Conservation (phyloP, 2,888 invertebrate species). For the Microplitis manilae region DNA sequence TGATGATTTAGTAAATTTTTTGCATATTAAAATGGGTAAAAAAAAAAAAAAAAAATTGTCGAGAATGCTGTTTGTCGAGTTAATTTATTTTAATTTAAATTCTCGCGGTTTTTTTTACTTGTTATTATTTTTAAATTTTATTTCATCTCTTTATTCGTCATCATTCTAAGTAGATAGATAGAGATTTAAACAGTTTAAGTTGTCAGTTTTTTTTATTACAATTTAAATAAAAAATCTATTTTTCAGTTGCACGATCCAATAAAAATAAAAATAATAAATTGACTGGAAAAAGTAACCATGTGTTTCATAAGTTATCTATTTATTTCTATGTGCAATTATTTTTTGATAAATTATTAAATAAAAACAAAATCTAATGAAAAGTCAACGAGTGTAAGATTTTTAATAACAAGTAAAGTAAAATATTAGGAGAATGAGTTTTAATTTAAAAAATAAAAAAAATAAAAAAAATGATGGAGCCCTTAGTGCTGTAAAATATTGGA, state of each 20-base stretch:
- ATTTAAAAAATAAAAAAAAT: not conserved
- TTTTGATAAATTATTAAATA: conserved; percentile 39
- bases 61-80: conserved; percentile 43
- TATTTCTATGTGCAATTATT: conserved; percentile 60
- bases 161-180: too few relatives aligned
- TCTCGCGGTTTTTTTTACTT: conserved; percentile 36
- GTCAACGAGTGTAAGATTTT: not conserved
- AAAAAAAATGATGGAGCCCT: too few relatives aligned
- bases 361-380: not conserved
- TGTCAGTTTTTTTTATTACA: not conserved
- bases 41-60: too few relatives aligned
- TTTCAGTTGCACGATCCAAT: not conserved
- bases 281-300: conserved; percentile 40
- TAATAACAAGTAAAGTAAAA: too few relatives aligned
- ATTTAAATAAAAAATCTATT: not conserved
- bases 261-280: not conserved
- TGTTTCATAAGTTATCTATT: conserved; percentile 57
- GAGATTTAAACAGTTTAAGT: too few relatives aligned
- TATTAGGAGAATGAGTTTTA: not conserved
- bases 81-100: conserved; percentile 50
- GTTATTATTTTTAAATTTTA: conserved; percentile 39
- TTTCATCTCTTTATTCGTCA: not conserved
- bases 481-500: not conserved
- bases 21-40: too few relatives aligned
- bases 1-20: too few relatives aligned